Evolutionary conservation across 2,797 vertebrate species (phyloP), one percentile per base, ranked within the genome.

Genomic region (Ispidina picta): DNA sequence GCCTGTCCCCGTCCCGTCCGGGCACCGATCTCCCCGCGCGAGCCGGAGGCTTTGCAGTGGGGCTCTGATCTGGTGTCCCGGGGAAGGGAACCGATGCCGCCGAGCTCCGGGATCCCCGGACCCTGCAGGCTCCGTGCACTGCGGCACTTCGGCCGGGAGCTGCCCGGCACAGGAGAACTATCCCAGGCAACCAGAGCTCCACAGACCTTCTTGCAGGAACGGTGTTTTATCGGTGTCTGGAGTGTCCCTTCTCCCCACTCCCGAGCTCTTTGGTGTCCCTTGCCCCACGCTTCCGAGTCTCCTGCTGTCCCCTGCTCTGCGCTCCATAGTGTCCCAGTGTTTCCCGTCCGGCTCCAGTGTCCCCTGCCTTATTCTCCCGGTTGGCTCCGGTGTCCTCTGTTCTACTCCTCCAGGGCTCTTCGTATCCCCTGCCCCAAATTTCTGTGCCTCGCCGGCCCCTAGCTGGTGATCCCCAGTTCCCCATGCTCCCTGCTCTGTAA

Each of bases 251-350:
- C 9, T 54, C 28, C 44, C 19, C 13, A 11, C 11, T 77, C 9
- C 79, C 2, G 46, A 75, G 39, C 9, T n/a, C 5, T 22, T 19
- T 2, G 49, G 3, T 18, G 49, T 60, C 23, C 10, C 18, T 10
- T n/a, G 46, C 17, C 39, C 77, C 12, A 6, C 8, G 1, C 22
- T 73, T 46, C 54, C 15, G 23, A 66, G 39, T 19, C 18, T 49
- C 11, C 11, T 20, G 7, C 17, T 23, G 68, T 54, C 12, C 46
- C 35, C 20, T 1, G 33, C 43, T 62, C 48, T 9, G 51, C 7
- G 2, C 26, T 9, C 25, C 28, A 5, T 37, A 64, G 26, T 29
- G 1, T 18, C 15, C 12, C 13, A 3, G 9, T 33, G n/a, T 1
- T 5, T 9, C 19, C 18, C 6, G 21, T 39, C 46, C 25, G 28